Percentiles rank a stretch among this genome's conserved stretches.
phyloP scores from a whole-genome alignment of 1,140 invertebrate species.

The Cydia pomonella region DNA sequence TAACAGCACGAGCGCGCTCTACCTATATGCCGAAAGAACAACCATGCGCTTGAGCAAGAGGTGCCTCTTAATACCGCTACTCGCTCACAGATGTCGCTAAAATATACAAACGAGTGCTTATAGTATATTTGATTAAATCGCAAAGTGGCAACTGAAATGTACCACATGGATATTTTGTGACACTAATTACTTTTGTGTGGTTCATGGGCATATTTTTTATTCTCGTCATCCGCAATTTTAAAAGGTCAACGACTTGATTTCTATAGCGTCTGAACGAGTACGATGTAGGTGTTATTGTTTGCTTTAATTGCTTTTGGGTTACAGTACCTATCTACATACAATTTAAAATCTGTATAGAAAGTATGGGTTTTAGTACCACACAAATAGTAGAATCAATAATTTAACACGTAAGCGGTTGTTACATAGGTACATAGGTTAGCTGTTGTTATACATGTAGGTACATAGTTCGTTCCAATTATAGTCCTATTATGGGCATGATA shows the following conservation, averaged over 20 bases:
- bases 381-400: too few species aligned
- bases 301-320: conserved; percentile 55
- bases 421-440: neutral
- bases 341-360: neutral
- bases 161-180: conserved; percentile 12
- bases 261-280: conserved; percentile 4
- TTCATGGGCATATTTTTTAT: conserved; percentile 8
- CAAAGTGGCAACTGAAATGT: neutral
- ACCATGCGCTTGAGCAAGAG: conserved; percentile 3
- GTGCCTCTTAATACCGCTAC: neutral
- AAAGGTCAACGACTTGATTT: conserved; percentile 20
- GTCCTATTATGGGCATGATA: neutral
- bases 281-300: conserved; percentile 63
- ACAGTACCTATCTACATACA: conserved; percentile 43
- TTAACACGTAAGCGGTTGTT: too few species aligned
- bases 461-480: neutral
- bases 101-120: neutral
- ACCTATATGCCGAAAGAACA: neutral
- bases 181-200: conserved; percentile 26
- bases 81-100: conserved; percentile 7
- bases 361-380: too few species aligned
- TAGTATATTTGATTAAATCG: neutral
- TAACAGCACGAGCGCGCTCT: conserved; percentile 33
- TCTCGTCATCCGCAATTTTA: neutral
- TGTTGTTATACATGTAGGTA: neutral